Conservation (phyloP, 2,797 vertebrate species). For the Stomatorhinus walkeri region DNA sequence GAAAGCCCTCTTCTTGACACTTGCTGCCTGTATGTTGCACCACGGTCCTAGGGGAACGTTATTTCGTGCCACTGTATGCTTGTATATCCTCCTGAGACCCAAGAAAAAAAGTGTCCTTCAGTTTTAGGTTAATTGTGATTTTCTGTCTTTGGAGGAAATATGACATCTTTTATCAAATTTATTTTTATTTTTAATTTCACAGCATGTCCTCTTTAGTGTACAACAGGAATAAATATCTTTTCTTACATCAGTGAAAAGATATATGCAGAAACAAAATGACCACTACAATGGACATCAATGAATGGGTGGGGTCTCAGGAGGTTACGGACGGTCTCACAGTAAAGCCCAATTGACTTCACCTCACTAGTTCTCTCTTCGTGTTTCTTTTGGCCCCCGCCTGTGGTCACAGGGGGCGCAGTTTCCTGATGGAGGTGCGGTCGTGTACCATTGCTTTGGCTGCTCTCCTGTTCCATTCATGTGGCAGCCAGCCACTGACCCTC, state of each 20-base stretch:
- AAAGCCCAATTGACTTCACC: background rate
- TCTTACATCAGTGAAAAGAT: too few species aligned
- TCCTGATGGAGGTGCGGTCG: background rate
- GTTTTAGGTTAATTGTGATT: too few species aligned
- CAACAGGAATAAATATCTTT: too few species aligned
- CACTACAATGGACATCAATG: too few species aligned
- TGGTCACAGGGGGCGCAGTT: background rate
- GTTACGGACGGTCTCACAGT: background rate
- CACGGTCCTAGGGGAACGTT: background rate
- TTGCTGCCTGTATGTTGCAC: background rate
- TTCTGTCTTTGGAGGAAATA: too few species aligned
- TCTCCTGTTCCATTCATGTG: background rate
- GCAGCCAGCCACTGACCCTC: conserved; percentile 1
- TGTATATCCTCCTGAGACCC: background rate
- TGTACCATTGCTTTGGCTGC: background rate
- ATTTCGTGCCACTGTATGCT: background rate
- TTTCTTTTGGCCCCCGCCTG: background rate
- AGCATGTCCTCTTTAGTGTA: too few species aligned
- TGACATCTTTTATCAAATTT: too few species aligned
- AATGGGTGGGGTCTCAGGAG: too few species aligned
- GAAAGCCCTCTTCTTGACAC: background rate
- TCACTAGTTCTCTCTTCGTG: background rate
- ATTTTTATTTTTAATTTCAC: too few species aligned
- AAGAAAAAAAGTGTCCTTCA: too few species aligned
- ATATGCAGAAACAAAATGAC: too few species aligned